These are phyloP conservation scores for Colistium nudipinnis DNA, from an alignment of 2,113 vertebrate genomes.

Conservation along the genomic window DNA sequence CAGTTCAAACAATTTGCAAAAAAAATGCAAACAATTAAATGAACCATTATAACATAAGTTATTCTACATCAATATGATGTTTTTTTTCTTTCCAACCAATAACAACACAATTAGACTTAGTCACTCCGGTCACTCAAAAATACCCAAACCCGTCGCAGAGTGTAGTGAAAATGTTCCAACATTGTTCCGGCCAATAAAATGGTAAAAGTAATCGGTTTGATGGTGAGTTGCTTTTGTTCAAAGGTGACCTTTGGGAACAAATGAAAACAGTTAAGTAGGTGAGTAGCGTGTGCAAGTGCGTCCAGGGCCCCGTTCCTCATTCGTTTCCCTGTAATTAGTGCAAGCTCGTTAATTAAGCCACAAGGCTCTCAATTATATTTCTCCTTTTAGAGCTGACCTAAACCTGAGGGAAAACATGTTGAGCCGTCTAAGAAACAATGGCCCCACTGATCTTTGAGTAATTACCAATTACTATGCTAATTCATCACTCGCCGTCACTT, in stretches of 20 bases:
- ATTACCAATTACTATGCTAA: constrained; percentile 80
- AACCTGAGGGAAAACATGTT: constrained; percentile 79
- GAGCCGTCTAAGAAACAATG: constrained; percentile 73
- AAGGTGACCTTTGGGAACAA: constrained; percentile 26
- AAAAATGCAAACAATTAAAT: too few relatives aligned
- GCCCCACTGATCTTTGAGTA: constrained; percentile 76
- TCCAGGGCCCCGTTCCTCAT: constrained; percentile 33
- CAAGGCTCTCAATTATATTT: constrained; percentile 75
- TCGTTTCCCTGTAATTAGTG: constrained; percentile 71
- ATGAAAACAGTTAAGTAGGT: constrained; percentile 2
- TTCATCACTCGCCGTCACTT: constrained; percentile 73
- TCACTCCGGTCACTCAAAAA: too few relatives aligned
- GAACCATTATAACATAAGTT: too few relatives aligned
- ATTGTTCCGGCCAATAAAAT: neutral
- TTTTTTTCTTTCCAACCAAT: too few relatives aligned
- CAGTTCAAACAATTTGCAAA: too few relatives aligned
- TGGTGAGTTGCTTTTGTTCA: neutral
- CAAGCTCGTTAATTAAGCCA: constrained; percentile 78
- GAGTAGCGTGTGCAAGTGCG: constrained; percentile 1
- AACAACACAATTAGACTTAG: too few relatives aligned
- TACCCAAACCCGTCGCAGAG: too few relatives aligned
- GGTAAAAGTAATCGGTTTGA: neutral
- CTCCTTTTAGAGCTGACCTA: constrained; percentile 77
- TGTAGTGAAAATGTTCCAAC: too few relatives aligned
- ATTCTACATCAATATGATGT: too few relatives aligned